Percentiles rank a stretch among this genome's conserved stretches.
Conservation (phyloP, 2,888 invertebrate genomes). For the Netelia inedita region DNA sequence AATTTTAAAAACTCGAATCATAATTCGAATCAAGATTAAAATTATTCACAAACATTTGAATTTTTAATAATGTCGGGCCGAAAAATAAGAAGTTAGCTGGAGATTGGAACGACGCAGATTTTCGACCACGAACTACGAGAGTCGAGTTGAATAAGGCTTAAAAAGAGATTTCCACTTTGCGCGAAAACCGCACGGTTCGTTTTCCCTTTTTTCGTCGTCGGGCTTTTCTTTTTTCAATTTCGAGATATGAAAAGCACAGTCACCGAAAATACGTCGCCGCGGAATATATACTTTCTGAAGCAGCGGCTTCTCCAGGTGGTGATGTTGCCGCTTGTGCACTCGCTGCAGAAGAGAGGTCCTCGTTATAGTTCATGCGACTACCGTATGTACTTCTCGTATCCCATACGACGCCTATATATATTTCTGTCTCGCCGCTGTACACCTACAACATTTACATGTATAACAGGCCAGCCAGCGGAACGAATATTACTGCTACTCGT, state of each 20-base stretch:
- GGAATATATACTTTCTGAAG: slow-evolving; percentile 52
- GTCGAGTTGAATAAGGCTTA: slow-evolving; percentile 6
- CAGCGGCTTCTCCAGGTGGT: slow-evolving; percentile 47
- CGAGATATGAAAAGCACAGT: slow-evolving; percentile 38
- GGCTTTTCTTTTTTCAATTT: slow-evolving; percentile 37
- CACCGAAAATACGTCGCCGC: not conserved
- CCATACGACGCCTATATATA: slow-evolving; percentile 33
- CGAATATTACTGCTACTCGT: slow-evolving; percentile 62
- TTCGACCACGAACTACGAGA: slow-evolving; percentile 11
- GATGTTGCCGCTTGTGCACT: slow-evolving; percentile 33
- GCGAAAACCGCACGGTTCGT: slow-evolving; percentile 24
- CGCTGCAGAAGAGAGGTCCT: slow-evolving; percentile 32
- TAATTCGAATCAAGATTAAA: too few relatives aligned
- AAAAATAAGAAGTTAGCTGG: slow-evolving; percentile 7
- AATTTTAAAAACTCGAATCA: too few relatives aligned
- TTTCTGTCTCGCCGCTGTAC: slow-evolving; percentile 40
- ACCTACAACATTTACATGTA: slow-evolving; percentile 17
- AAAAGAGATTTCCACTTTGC: slow-evolving; percentile 21
- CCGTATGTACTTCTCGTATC: slow-evolving; percentile 45
- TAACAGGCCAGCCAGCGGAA: slow-evolving; percentile 39
- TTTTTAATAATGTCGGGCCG: not conserved
- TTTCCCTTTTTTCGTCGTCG: slow-evolving; percentile 22
- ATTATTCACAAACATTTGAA: not conserved
- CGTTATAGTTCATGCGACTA: slow-evolving; percentile 54
- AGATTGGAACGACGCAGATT: not conserved